Evolutionary conservation across 2,113 vertebrate species (phyloP), one percentile per base, ranked within the genome.

Genomic region (Gasterosteus aculeatus): DNA sequence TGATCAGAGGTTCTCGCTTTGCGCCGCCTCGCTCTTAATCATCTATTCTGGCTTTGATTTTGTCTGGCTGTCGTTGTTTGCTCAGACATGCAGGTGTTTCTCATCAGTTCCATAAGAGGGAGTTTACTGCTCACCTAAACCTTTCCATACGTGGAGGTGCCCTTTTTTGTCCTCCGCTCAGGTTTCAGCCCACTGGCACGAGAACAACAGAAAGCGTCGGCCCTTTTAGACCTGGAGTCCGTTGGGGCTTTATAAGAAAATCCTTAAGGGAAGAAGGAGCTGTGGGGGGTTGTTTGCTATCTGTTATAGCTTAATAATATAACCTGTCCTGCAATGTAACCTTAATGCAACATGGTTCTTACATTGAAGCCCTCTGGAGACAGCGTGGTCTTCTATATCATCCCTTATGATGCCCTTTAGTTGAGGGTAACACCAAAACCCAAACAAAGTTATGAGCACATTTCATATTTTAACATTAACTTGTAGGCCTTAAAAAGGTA

Each of bases 51-150:
- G 69, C 86, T 91, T 86, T 91, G 91, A 91, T 90, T 90, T 26
- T 56, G 81, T 15, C 77, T 38, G 80, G 61, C 87, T 65, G 82
- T 85, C 35, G 86, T 80, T 61, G 78, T 65, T 49, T 49, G 77
- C 60, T 78, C 81, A 83, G 88, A 90, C 87, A 59, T 26, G 81
- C 92, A 92, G 92, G 92, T 93, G 92, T 85, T 93, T 93, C 83
- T 89, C 91, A 93, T 93, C 89, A 91, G 91, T 66, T 84, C 91
- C 59, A n/a, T 86, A 58, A 76, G 69, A 86, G 61, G 83, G 83
- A 90, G 80, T 87, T 89, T 90, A 85, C 86, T 80, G 26, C 87
- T 90, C 87, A 92, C 88, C 92, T 88, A 93, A 92, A 84, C 77
- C 82, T 92, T 92, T 91, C 91, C 91, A 91, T 91, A 91, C 86